phyloP scores from a whole-genome alignment of 2,797 vertebrate genomes.

The Pipistrellus pygmaeus region DNA sequence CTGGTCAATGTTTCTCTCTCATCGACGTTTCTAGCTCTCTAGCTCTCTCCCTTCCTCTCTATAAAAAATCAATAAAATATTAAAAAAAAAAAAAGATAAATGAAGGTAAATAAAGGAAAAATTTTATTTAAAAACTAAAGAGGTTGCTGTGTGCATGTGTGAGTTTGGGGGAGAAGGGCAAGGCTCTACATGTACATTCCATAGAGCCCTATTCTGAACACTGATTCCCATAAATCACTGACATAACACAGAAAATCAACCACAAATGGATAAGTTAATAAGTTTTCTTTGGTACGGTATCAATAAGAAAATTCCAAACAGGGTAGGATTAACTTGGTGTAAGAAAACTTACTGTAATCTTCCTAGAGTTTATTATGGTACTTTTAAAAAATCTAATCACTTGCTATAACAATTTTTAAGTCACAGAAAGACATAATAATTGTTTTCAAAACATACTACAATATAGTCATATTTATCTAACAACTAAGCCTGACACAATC shows the following conservation, averaged over 20 bases:
- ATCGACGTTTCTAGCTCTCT: no score
- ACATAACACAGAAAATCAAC: neutral
- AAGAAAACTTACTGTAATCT: constrained; percentile 37
- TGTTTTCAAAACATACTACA: constrained; percentile 38
- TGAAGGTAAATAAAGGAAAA: constrained; percentile 12
- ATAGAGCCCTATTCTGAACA: neutral
- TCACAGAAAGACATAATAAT: neutral
- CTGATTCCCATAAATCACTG: neutral
- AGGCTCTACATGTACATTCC: neutral
- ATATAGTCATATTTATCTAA: neutral
- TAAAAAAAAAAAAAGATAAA: no score
- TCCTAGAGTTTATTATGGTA: constrained; percentile 6
- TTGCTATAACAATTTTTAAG: constrained; percentile 27
- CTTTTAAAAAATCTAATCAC: neutral
- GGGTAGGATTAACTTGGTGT: neutral
- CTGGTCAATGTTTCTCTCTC: no score
- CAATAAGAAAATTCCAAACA: constrained; percentile 26
- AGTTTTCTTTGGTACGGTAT: neutral
- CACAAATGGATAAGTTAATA: neutral
- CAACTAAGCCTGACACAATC: constrained; percentile 21
- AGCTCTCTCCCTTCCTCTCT: no score
- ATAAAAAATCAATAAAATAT: no score
- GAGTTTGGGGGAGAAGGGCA: neutral
- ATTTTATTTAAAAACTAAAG: constrained; percentile 20
- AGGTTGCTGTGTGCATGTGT: neutral